Evolutionary conservation across 2,797 vertebrate species (phyloP), one percentile per base, ranked within the genome.

Genomic region (Smutsia temminckii): DNA sequence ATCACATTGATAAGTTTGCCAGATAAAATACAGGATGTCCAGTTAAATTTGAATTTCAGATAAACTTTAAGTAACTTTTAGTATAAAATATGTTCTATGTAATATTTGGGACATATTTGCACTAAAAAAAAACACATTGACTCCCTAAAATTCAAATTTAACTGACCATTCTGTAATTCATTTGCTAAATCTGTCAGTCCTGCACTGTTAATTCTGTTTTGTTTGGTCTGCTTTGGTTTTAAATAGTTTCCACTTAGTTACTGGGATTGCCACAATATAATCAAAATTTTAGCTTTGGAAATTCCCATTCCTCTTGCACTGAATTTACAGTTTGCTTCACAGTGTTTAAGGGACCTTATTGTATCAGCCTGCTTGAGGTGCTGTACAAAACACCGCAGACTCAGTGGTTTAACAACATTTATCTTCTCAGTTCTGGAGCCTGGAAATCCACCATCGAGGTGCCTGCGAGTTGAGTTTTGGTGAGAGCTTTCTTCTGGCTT

Each of bases 41-140:
- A 80, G 6, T 75, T 94, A 92, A 79, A 72, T 74, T 80, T 89
- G 64, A 72, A 46, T 92, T 91, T 96, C 59, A 74, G 55, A 72
- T 91, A 88, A 88, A 71, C 5, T 49, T 18, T 51, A 83, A 46
- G 57, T 29, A 46, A 84, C 27, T 91, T 77, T 75, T 46, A 40
- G 57, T 85, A 29, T 79, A 85, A 81, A 34, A 46, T 66, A 34
- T 46, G 23, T 63, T 34, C 11, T 55, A 11, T 59, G 53, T 21
- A 64, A 64, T 89, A 59, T 80, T 90, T 37, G 32, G 66, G 34
- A n/a, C 42, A 37, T 46, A 75, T 8, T 81, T 78, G 64, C 13
- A 77, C 40, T 12, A 69, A 77, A 49, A 93, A 81, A 63, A 59
- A 59, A 18, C 16, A 16, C 18, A 37, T 55, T 42, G 32, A 72